These are phyloP conservation scores for Tachysurus fulvidraco DNA, from an alignment of 2,113 vertebrate genomes.

Conservation along the genomic window DNA sequence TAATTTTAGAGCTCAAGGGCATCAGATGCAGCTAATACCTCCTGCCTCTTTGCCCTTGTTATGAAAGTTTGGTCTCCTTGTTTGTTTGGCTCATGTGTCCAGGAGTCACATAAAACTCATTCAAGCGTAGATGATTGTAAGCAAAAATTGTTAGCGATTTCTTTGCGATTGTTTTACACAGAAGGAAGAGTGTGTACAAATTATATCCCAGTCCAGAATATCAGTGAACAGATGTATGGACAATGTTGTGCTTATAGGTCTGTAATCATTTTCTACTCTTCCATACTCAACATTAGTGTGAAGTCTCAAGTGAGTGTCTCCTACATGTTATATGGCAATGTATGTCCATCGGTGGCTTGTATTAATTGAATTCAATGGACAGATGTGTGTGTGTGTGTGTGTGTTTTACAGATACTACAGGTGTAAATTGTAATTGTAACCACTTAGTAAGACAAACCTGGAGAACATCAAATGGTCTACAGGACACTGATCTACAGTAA, in stretches of 20 bases:
- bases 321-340: no score
- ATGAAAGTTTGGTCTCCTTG: neutral
- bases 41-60: neutral
- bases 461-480: neutral
- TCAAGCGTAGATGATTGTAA: neutral
- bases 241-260: neutral
- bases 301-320: neutral
- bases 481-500: neutral
- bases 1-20: neutral
- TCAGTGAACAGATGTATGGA: neutral
- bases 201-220: neutral
- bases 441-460: neutral
- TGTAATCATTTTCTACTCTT: neutral
- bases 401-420: neutral
- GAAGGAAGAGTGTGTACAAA: neutral
- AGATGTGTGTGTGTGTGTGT: neutral
- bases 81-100: slow-evolving; percentile 1
- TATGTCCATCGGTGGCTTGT: neutral
- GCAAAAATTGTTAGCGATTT: neutral
- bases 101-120: slow-evolving; percentile 13
- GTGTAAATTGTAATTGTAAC: neutral
- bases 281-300: neutral
- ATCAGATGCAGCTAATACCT: neutral
- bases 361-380: neutral
- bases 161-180: slow-evolving; percentile 1